Evolutionary conservation across 1,140 invertebrate genomes (phyloP).

Genomic region (Acyrthosiphon pisum): DNA sequence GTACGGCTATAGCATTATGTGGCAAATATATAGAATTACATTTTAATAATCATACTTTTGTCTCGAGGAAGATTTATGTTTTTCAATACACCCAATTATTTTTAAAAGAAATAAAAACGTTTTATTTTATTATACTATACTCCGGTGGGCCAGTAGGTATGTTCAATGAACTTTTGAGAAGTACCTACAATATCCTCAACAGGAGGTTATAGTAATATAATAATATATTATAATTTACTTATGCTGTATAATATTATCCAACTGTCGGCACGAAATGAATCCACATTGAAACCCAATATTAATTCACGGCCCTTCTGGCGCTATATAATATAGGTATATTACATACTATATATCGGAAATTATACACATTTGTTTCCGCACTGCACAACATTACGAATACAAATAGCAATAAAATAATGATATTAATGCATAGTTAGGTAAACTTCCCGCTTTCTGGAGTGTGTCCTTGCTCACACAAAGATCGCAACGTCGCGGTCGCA

Average conservation of each 20-base stretch:
- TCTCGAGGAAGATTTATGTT: background rate
- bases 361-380: constrained; percentile 7
- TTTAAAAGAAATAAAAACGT: background rate
- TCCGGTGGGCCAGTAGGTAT: background rate
- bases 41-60: background rate
- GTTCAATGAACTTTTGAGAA: background rate
- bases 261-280: background rate
- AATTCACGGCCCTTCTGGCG: background rate
- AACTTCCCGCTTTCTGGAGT: background rate
- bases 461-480: background rate
- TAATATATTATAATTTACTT: background rate
- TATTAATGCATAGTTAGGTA: background rate
- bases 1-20: background rate
- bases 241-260: background rate
- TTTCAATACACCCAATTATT: background rate
- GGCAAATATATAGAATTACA: background rate
- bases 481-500: background rate
- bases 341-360: background rate
- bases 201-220: background rate
- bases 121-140: background rate
- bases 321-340: background rate
- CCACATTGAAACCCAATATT: constrained; percentile 10
- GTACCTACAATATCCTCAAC: background rate
- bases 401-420: constrained; percentile 12
- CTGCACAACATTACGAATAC: background rate